phyloP scores from a whole-genome alignment of 1,140 invertebrate genomes.

The Cotesia chilonis region DNA sequence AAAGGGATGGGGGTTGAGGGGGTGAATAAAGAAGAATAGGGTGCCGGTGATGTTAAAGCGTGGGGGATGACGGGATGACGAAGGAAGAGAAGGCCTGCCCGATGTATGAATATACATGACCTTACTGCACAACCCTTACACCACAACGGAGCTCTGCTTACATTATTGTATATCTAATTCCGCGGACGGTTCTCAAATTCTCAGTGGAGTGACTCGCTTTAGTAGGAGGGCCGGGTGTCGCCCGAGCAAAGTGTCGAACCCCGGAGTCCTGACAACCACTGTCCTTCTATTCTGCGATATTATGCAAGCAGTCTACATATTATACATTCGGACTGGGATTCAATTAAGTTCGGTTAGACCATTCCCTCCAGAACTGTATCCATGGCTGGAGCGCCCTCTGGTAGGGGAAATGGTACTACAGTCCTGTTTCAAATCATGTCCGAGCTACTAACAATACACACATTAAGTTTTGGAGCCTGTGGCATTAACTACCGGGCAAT shows the following conservation, averaged over 20 bases:
- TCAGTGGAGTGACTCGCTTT: conserved; percentile 42
- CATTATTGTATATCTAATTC: conserved; percentile 69
- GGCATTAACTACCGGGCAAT: no score
- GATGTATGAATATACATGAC: conserved; percentile 67
- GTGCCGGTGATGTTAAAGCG: conserved; percentile 38
- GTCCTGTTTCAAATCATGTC: no score
- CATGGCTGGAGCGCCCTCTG: no score
- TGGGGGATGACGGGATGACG: conserved; percentile 29
- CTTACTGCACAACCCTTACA: conserved; percentile 63
- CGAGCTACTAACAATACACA: no score
- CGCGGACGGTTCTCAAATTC: conserved; percentile 62
- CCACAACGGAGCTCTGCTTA: conserved; percentile 66
- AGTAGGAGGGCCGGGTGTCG: background rate
- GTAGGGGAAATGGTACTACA: no score
- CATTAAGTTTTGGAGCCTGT: no score
- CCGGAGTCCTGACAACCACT: conserved; percentile 50
- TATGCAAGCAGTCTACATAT: conserved; percentile 68
- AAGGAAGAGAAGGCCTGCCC: conserved; percentile 52
- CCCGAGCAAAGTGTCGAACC: conserved; percentile 35
- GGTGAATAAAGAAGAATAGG: conserved; percentile 38
- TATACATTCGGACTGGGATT: conserved; percentile 68
- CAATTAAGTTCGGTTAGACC: conserved; percentile 67
- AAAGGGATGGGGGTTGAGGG: conserved; percentile 43
- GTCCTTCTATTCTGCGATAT: conserved; percentile 57
- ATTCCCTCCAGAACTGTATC: conserved; percentile 31